Evolutionary conservation across 1,140 invertebrate species (phyloP), one percentile per base, ranked within the genome.

Genomic region (Druon quercuslanigerum): DNA sequence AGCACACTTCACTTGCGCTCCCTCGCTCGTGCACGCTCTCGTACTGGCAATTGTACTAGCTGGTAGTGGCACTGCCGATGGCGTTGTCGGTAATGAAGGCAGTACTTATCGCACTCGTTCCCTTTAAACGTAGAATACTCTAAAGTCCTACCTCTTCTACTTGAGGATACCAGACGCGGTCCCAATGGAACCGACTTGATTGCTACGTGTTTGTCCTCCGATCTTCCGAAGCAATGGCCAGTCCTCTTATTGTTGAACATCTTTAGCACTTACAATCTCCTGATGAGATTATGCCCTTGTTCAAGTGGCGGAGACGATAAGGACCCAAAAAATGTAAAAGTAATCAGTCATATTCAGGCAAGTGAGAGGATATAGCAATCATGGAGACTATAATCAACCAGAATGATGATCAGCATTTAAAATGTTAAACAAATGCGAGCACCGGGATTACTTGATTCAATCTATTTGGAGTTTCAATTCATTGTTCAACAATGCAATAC

Each of bases 121-220:
- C 76, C 72, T 71, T 81, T 78, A 83, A 84, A 83, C 78, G 74
- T 77, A 84, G 82, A 78, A 84, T 83, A 83, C 85, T 87, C 82
- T 54, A 17, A 84, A 82, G 83, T 85, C 81, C 78, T 7, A 70
- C 76, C 80, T 73, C 75, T 74, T 72, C 50, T 33, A 54, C 57
- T 51, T 71, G 76, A 46, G 17, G 12, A 54, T 72, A 74, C 60
- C 71, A 51, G 40, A 50, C 19, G 33, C 40, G 33, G 16, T 51
- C 50, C 17, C 60, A 33, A 13, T 20, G 40, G 74, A 84, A 73
- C 57, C 84, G 82, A 89, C 87, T 88, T 87, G 86, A 88, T 88
- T 88, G 86, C 82, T 83, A 78, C 75, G 75, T 85, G 82, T 88
- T 87, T 87, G 85, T 82, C 79, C 82, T 86, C 73, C 78, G 76